Conservation (phyloP, 1,140 invertebrate species). For the Zaprionus tsacasi region DNA sequence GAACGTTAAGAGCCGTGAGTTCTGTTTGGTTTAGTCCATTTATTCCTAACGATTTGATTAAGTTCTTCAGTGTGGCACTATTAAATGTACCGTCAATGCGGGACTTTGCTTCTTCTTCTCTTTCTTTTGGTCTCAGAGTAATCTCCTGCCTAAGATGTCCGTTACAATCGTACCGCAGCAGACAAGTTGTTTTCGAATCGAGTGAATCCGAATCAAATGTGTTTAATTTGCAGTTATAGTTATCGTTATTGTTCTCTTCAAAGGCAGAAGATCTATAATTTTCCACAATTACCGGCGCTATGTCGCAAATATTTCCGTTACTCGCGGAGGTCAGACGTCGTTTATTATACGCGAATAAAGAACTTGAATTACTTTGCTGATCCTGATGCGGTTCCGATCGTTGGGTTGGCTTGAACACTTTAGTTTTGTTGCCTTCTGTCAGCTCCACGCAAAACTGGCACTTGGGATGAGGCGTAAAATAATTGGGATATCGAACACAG, state of each 20-base stretch:
- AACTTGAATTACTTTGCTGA: background rate
- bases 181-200: conserved; percentile 40
- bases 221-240: conserved; percentile 64
- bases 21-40: background rate
- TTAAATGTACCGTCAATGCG: no score
- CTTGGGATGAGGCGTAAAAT: conserved; percentile 65
- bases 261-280: conserved; percentile 43
- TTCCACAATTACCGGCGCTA: conserved; percentile 25
- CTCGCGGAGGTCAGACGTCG: background rate
- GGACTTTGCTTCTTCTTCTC: background rate
- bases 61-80: background rate
- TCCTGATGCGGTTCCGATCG: background rate
- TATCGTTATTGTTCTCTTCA: conserved; percentile 52
- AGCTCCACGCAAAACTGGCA: conserved; percentile 39
- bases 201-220: conserved; percentile 12
- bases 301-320: background rate
- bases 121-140: conserved; percentile 12
- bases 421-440: conserved; percentile 28
- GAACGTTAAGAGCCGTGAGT: conserved; percentile 12
- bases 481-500: conserved; percentile 39
- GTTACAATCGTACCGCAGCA: conserved; percentile 67
- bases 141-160: conserved; percentile 62
- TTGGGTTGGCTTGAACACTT: conserved; percentile 9
- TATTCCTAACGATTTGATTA: background rate
- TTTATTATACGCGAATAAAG: background rate